Conservation (phyloP, 2,113 vertebrate genomes). For the Fregetta grallaria region DNA sequence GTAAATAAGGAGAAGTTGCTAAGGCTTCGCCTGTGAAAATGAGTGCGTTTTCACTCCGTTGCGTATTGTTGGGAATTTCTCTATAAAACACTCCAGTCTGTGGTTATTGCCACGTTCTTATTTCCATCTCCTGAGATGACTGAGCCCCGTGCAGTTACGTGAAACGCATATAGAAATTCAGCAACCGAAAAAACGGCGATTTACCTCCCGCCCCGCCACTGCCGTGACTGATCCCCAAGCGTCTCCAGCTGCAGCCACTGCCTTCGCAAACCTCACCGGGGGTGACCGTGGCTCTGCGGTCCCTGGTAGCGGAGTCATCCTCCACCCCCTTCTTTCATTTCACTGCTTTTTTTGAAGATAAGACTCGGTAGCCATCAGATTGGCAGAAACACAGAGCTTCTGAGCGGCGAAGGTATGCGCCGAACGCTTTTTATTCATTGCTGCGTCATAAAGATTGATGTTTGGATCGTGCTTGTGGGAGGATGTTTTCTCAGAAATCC, state of each 20-base stretch:
- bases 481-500: background rate
- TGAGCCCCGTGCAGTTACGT: background rate
- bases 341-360: background rate
- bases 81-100: background rate
- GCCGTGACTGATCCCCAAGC: background rate
- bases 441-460: background rate
- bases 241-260: background rate
- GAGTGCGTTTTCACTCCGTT: background rate
- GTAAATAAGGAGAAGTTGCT: background rate
- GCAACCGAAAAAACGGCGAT: background rate
- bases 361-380: background rate
- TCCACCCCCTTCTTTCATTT: background rate
- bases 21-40: background rate
- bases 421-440: background rate
- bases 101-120: background rate
- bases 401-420: background rate
- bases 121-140: background rate
- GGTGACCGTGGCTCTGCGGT: background rate
- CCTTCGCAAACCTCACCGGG: background rate
- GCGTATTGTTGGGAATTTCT: background rate
- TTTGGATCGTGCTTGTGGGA: background rate
- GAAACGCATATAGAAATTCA: background rate
- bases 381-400: background rate
- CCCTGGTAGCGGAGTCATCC: conserved; percentile 7
- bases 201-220: background rate